A percentile compares a stretch with the other conserved stretches of the same genome.
Conservation (phyloP, 2,113 vertebrate genomes). For the Phalacrocorax pelagicus region DNA sequence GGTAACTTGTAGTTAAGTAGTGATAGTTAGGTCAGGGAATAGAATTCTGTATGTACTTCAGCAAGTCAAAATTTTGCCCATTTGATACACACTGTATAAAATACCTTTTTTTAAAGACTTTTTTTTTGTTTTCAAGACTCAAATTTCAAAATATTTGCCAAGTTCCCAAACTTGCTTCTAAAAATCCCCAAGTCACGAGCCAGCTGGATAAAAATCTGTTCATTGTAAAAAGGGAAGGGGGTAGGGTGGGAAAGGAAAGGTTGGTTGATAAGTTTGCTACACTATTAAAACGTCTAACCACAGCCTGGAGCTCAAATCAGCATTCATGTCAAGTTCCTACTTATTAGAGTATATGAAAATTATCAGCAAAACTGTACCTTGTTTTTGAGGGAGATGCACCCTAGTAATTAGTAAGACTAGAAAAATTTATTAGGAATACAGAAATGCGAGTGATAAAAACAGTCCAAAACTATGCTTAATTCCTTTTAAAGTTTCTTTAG, state of each 20-base stretch:
- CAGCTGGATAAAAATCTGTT: constrained; percentile 47
- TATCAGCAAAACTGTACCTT: neutral
- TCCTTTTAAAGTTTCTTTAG: neutral
- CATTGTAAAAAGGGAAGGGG: constrained; percentile 41
- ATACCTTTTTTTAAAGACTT: neutral
- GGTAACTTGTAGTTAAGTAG: neutral
- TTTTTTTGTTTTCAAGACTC: neutral
- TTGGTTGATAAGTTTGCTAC: constrained; percentile 59
- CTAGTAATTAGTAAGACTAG: neutral
- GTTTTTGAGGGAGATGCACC: neutral
- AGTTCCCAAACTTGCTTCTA: constrained; percentile 33
- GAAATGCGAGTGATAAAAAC: neutral
- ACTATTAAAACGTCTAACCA: constrained; percentile 53
- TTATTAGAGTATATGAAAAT: neutral
- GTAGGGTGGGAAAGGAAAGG: constrained; percentile 14
- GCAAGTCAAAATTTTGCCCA: neutral
- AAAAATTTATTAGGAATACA: neutral
- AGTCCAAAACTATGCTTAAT: neutral
- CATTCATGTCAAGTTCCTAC: constrained; percentile 32
- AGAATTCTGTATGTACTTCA: neutral
- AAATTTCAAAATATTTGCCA: constrained; percentile 28
- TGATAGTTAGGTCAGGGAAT: neutral
- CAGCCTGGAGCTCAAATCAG: constrained; percentile 17
- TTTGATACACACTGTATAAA: neutral
- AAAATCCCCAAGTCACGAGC: constrained; percentile 48